Evolutionary conservation across 2,888 invertebrate genomes (phyloP).

Genomic region (Andrena hattorfiana): DNA sequence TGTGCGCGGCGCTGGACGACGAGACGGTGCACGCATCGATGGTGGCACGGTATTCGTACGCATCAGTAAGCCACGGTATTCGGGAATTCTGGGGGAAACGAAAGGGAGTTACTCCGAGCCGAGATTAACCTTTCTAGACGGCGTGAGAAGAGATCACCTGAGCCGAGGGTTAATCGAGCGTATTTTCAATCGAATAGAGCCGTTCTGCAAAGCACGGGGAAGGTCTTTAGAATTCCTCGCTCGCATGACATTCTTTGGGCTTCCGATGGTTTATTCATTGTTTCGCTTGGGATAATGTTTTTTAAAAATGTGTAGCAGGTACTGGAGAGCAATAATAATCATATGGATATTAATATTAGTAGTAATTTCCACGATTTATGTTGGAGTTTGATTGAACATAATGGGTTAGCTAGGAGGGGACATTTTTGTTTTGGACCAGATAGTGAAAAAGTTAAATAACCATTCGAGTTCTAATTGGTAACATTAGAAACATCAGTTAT

Average conservation of each 20-base stretch:
- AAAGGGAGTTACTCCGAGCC: slow-evolving; percentile 1
- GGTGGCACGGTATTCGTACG: slow-evolving; percentile 25
- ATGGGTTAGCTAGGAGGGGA: too few relatives aligned
- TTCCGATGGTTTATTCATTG: background rate
- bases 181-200: slow-evolving; percentile 36
- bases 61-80: slow-evolving; percentile 42
- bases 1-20: slow-evolving; percentile 39
- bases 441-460: too few relatives aligned
- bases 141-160: slow-evolving; percentile 38
- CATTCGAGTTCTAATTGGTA: too few relatives aligned
- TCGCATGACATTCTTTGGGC: background rate
- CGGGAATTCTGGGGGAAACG: slow-evolving; percentile 28
- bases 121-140: slow-evolving; percentile 22
- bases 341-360: too few relatives aligned
- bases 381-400: too few relatives aligned
- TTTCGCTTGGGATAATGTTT: background rate
- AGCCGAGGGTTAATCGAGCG: slow-evolving; percentile 38
- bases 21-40: slow-evolving; percentile 34
- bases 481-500: too few relatives aligned
- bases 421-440: too few relatives aligned
- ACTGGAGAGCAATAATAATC: too few relatives aligned
- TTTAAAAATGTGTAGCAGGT: background rate
- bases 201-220: slow-evolving; percentile 29
- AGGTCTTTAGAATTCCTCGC: slow-evolving; percentile 9
- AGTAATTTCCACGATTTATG: too few relatives aligned